Evolutionary conservation across 2,797 vertebrate genomes (phyloP).

Genomic region (Eidolon dupreanum): DNA sequence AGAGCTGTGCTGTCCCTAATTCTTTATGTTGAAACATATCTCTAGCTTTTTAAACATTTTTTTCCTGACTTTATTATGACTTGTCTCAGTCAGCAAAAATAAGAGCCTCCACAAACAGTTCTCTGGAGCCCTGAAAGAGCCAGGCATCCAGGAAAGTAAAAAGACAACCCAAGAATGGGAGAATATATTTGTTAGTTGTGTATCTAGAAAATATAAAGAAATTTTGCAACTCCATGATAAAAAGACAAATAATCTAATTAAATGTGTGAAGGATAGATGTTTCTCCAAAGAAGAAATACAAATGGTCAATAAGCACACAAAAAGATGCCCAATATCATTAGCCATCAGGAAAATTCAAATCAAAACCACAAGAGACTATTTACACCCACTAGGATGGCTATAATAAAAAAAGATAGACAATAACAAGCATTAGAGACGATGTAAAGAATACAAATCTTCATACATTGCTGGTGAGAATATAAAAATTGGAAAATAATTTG

Average conservation of each 20-base stretch:
- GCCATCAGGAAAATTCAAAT: not conserved
- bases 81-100: not conserved
- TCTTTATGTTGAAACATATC: not conserved
- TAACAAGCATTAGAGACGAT: not conserved
- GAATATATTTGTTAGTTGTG: not conserved
- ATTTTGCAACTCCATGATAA: not conserved
- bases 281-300: not conserved
- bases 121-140: not conserved
- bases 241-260: not conserved
- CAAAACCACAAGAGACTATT: not conserved
- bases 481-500: conserved; percentile 37
- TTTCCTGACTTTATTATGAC: not conserved
- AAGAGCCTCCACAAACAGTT: not conserved
- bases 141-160: not conserved
- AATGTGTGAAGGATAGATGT: not conserved
- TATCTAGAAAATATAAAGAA: conserved; percentile 27
- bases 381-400: not conserved
- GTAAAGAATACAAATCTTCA: not conserved
- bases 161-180: not conserved
- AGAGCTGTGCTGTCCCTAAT: not conserved
- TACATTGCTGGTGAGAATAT: not conserved
- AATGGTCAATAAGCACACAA: not conserved
- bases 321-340: not conserved
- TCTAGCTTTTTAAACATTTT: not conserved
- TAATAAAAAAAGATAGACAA: not conserved